These are phyloP conservation scores for Cylas formicarius DNA, from an alignment of 1,140 invertebrate species.

Conservation along the genomic window DNA sequence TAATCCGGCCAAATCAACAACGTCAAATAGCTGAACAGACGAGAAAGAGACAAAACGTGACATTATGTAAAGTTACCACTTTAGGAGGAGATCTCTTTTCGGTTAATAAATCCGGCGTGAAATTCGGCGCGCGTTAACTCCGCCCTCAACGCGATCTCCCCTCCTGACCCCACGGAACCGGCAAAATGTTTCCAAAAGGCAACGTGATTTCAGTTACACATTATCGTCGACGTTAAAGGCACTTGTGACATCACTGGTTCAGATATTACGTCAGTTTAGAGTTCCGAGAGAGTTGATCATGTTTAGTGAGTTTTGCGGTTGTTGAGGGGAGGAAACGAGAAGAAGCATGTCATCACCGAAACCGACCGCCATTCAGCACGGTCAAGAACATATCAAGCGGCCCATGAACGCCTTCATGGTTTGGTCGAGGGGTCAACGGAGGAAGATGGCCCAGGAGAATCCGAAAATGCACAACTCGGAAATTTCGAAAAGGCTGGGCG, in stretches of 20 bases:
- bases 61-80: constrained; percentile 21
- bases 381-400: constrained; percentile 72
- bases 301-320: background rate
- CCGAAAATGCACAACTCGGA: constrained; percentile 97
- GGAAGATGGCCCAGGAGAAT: constrained; percentile 97
- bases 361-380: constrained; percentile 21
- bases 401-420: constrained; percentile 95
- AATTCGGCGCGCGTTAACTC: constrained; percentile 12
- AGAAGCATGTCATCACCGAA: constrained; percentile 38
- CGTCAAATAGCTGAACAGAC: constrained; percentile 20
- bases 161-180: background rate
- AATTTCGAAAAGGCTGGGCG: constrained; percentile 84
- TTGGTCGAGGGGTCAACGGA: constrained; percentile 79
- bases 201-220: constrained; percentile 11
- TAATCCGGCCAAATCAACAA: too few relatives aligned
- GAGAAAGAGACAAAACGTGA: constrained; percentile 23
- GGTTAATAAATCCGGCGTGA: constrained; percentile 17
- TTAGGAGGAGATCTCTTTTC: too few relatives aligned
- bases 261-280: background rate
- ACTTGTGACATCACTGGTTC: constrained; percentile 9
- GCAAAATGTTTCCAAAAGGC: constrained; percentile 17
- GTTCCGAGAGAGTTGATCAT: background rate
- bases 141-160: constrained; percentile 8
- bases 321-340: background rate
- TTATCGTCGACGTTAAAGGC: constrained; percentile 14